These are phyloP conservation scores for Philantomba maxwellii DNA, from an alignment of 2,113 vertebrate genomes.

Conservation along the genomic window DNA sequence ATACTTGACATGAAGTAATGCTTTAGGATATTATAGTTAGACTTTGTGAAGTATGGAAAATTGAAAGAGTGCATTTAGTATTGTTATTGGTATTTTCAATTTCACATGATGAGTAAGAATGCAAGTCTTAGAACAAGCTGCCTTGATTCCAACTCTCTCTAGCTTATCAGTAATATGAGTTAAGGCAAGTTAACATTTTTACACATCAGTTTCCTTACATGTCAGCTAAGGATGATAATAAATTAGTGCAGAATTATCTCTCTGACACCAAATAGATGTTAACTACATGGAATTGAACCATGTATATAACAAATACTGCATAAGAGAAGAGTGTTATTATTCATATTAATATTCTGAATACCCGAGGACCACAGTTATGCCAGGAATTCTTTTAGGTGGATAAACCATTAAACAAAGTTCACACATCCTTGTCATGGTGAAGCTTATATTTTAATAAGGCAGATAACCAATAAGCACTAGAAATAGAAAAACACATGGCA, in stretches of 20 bases:
- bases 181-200: neutral
- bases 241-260: neutral
- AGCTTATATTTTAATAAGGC: neutral
- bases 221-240: neutral
- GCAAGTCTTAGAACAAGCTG: neutral
- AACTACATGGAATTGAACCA: neutral
- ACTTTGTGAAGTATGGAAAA: neutral
- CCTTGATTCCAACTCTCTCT: neutral
- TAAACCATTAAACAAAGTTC: neutral
- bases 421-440: neutral
- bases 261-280: neutral
- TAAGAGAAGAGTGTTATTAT: neutral
- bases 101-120: neutral
- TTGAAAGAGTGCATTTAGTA: neutral
- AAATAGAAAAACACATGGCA: neutral
- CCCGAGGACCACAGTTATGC: neutral
- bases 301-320: neutral
- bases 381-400: neutral
- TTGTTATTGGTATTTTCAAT: conserved; percentile 5
- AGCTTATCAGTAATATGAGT: neutral
- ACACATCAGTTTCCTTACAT: neutral
- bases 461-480: neutral
- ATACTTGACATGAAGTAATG: neutral
- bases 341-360: neutral
- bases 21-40: neutral